Base-by-base conservation (phyloP, 2,888 invertebrate genomes). In the Xestia sexstrigata region DNA sequence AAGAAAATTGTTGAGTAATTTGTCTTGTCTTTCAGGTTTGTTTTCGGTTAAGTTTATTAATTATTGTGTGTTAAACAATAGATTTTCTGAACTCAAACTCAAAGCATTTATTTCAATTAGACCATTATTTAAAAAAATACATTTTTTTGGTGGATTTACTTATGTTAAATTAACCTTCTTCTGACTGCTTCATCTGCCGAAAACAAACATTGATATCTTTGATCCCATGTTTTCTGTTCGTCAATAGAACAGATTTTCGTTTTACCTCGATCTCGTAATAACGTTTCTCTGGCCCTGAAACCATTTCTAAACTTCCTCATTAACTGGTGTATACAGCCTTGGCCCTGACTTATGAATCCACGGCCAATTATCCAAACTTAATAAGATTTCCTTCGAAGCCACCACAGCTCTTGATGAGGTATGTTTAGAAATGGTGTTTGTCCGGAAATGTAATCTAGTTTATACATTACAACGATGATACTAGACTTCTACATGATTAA, bases 331-430 rank as follows among this genome's bases (percentile, higher is more conserved):
- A 67, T 42, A 42, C 30, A 47, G 26, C 71, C 82, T 71, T 85
- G 76, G n/a, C 82, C 85, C 42, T 76, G 82, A 49, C 70, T 65
- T 85, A 65, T 35, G 63, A 66, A 71, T 65, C 70, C 68, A 81
- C 49, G 71, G 85, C 47, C 82, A 66, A 71, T 85, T 75, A 74
- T 60, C 70, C 35, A 49, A 70, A 58, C 63, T 13, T 63, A 74
- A 75, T 45, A 35, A 67, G 55, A 84, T 82, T 70, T 30, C 49
- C 63, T 71, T 58, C 60, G 15, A 70, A 47, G n/a, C 15, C 30
- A n/a, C 15, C 30, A n/a, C 5, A 35, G 39, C 20, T 47, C 55
- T 62, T 62, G 35, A 42, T 23, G 13, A 35, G 7, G 13, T 35
- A 42, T 65, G 42, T 35, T 30, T 58, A 30, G 20, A 69, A 79